phyloP scores from a whole-genome alignment of 2,113 vertebrate genomes.

The Sceloporus tristichus region DNA sequence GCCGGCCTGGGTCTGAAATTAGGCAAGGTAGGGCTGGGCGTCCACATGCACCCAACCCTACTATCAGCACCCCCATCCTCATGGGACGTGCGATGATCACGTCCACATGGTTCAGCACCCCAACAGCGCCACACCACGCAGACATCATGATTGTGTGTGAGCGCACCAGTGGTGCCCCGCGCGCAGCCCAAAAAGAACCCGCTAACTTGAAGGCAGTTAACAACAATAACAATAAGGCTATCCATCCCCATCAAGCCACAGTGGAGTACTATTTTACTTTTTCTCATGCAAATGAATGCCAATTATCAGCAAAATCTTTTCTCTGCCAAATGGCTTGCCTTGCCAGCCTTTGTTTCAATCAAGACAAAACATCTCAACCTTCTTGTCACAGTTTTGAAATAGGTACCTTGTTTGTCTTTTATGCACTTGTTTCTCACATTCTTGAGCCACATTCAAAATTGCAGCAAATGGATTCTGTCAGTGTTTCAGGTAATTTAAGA shows the following conservation, averaged over 20 bases:
- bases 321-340: slow-evolving; percentile 43
- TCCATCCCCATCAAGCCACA: slow-evolving; percentile 23
- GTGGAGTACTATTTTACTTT: slow-evolving; percentile 29
- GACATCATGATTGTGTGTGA: no score
- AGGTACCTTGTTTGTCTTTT: slow-evolving; percentile 54
- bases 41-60: no score
- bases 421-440: slow-evolving; percentile 33
- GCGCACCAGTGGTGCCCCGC: no score
- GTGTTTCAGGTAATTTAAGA: slow-evolving; percentile 29
- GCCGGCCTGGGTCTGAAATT: no score
- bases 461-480: slow-evolving; percentile 29
- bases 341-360: slow-evolving; percentile 54
- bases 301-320: slow-evolving; percentile 39
- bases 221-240: not conserved
- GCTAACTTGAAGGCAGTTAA: no score
- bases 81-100: no score
- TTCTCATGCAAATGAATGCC: slow-evolving; percentile 35
- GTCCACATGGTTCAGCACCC: no score
- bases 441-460: slow-evolving; percentile 45
- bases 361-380: slow-evolving; percentile 61
- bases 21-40: no score
- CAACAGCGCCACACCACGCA: no score
- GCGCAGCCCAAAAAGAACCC: no score
- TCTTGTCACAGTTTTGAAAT: slow-evolving; percentile 52
- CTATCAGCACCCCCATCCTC: no score